These are phyloP conservation scores for Anhinga anhinga DNA, from an alignment of 2,113 vertebrate genomes.

Conservation along the genomic window DNA sequence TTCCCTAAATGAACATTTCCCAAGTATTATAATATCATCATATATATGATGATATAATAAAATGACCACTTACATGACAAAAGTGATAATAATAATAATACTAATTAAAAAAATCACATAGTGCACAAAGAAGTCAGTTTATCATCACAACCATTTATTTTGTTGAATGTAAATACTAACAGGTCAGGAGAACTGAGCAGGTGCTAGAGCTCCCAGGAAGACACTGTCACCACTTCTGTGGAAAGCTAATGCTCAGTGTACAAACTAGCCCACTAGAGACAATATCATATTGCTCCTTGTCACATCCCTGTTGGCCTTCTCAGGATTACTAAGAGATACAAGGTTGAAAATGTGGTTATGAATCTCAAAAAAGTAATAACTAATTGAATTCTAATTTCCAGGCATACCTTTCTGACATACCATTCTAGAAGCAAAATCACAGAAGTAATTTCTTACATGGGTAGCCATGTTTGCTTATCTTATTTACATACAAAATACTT, in stretches of 20 bases:
- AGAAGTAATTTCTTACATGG: neutral
- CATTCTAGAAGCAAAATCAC: neutral
- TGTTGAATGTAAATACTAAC: neutral
- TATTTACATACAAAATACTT: neutral
- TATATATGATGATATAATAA: too few relatives aligned
- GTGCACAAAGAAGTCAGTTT: constrained; percentile 25
- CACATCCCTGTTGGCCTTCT: neutral
- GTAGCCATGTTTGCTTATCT: neutral
- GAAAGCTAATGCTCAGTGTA: neutral
- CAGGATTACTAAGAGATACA: neutral
- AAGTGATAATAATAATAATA: neutral
- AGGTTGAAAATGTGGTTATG: neutral
- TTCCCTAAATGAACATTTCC: neutral
- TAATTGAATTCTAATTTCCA: neutral
- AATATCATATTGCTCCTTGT: neutral
- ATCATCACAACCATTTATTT: constrained; percentile 52
- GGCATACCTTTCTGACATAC: neutral
- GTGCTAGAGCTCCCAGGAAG: neutral
- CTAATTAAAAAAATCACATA: constrained; percentile 16
- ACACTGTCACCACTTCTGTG: neutral
- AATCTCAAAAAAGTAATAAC: neutral
- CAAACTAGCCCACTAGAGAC: neutral
- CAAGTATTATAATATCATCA: too few relatives aligned
- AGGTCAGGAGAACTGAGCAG: neutral
- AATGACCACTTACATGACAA: neutral